A percentile compares a stretch with the other conserved stretches of the same genome.
phyloP scores from a whole-genome alignment of 2,888 invertebrate genomes.

The Linyphia triangularis region DNA sequence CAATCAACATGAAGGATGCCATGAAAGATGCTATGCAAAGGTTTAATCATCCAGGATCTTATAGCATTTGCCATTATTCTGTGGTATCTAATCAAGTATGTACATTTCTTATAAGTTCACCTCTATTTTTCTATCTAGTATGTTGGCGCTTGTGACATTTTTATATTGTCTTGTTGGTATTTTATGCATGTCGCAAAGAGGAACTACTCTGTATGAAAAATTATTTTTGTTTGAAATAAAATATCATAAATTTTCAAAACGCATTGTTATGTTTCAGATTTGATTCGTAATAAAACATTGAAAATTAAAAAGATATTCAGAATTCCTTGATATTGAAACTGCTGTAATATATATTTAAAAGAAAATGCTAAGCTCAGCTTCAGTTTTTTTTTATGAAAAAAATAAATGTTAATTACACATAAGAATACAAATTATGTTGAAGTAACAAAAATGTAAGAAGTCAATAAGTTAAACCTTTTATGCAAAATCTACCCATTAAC shows the following conservation, averaged over 20 bases:
- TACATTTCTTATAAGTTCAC: background rate
- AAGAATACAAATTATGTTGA: too few species aligned
- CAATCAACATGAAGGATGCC: slow-evolving; percentile 86
- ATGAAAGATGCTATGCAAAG: slow-evolving; percentile 85
- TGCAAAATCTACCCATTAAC: too few species aligned
- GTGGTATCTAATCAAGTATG: slow-evolving; percentile 87
- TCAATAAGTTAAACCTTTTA: too few species aligned
- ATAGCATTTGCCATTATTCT: slow-evolving; percentile 94
- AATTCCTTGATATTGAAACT: too few species aligned
- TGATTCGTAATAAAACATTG: too few species aligned
- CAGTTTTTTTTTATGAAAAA: too few species aligned
- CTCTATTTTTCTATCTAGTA: background rate
- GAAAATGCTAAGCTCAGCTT: too few species aligned
- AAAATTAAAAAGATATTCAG: too few species aligned
- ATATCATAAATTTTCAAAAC: background rate
- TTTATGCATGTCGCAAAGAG: background rate
- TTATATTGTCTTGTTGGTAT: background rate
- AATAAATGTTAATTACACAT: too few species aligned
- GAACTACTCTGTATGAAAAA: background rate
- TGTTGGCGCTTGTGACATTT: background rate
- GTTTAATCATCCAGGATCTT: slow-evolving; percentile 88
- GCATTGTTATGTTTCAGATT: too few species aligned
- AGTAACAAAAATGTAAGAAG: too few species aligned
- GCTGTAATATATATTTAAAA: too few species aligned
- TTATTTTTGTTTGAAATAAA: background rate